Percentiles rank a stretch among this genome's conserved stretches.
These are phyloP conservation scores for Shinisaurus crocodilurus DNA, from an alignment of 2,113 vertebrate species.

Conservation along the genomic window DNA sequence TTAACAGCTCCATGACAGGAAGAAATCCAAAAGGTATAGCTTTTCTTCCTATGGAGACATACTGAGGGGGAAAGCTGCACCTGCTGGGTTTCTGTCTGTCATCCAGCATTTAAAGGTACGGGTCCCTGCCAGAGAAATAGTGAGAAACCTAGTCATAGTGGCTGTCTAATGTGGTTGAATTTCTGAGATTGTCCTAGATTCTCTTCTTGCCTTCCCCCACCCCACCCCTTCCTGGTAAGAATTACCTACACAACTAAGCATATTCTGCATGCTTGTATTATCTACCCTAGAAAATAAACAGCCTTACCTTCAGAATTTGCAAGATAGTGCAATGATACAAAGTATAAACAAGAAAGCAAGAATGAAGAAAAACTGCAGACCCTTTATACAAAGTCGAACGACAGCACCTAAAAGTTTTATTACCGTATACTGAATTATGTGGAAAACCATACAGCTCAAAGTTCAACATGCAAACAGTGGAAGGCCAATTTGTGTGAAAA, in stretches of 20 bases:
- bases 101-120: neutral
- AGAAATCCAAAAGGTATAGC: neutral
- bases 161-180: neutral
- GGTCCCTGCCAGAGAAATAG: neutral
- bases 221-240: neutral
- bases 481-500: neutral
- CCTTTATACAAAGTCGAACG: neutral
- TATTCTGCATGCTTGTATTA: neutral
- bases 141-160: neutral
- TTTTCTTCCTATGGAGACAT: neutral
- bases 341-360: neutral
- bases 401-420: neutral
- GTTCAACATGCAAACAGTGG: neutral
- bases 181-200: neutral
- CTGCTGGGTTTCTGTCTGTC: neutral
- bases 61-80: neutral
- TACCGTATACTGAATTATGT: slow-evolving; percentile 15
- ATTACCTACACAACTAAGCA: neutral
- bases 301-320: neutral
- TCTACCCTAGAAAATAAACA: neutral
- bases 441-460: neutral
- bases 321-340: neutral
- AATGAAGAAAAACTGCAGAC: neutral
- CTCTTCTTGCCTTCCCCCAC: neutral
- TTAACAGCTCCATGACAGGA: neutral